A percentile compares a stretch with the other conserved stretches of the same genome.
Evolutionary conservation across 2,113 vertebrate species (phyloP).

Genomic region (Narcine bancroftii): DNA sequence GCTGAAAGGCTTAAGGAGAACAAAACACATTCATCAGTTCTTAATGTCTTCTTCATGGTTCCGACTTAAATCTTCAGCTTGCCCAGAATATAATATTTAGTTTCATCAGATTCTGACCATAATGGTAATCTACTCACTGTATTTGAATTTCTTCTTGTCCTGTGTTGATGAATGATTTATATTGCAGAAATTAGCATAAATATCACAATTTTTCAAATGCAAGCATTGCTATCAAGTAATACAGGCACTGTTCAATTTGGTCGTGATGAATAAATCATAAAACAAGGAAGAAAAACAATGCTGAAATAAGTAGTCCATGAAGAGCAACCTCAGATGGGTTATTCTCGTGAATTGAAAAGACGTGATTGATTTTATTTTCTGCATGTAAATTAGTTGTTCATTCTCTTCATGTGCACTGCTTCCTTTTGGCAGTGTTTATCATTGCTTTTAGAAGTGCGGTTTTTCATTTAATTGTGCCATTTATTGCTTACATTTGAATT

Average conservation of each 20-base stretch:
- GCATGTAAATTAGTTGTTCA: constrained; percentile 15
- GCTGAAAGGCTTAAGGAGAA: not conserved
- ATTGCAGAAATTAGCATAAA: constrained; percentile 19
- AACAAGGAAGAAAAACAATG: constrained; percentile 6
- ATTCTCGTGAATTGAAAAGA: constrained; percentile 32
- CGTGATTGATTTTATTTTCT: not conserved
- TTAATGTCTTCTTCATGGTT: not conserved
- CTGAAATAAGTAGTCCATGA: constrained; percentile 32
- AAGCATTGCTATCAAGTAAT: not conserved
- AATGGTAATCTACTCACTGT: not conserved
- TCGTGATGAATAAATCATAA: constrained; percentile 29
- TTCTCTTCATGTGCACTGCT: constrained; percentile 12
- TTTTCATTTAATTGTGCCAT: constrained; percentile 32
- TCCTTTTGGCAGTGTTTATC: constrained; percentile 25
- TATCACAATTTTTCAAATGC: constrained; percentile 9
- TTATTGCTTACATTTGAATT: constrained; percentile 34
- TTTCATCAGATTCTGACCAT: not conserved
- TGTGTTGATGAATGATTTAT: constrained; percentile 27
- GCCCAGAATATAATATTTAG: not conserved
- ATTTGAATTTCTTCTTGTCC: constrained; percentile 10
- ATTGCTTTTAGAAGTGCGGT: not conserved
- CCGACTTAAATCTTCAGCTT: not conserved
- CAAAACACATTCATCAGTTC: constrained; percentile 9
- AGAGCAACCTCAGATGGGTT: not conserved
- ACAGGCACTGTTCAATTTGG: constrained; percentile 14